phyloP scores from a whole-genome alignment of 1,140 invertebrate genomes.

The Orchestia grillus region DNA sequence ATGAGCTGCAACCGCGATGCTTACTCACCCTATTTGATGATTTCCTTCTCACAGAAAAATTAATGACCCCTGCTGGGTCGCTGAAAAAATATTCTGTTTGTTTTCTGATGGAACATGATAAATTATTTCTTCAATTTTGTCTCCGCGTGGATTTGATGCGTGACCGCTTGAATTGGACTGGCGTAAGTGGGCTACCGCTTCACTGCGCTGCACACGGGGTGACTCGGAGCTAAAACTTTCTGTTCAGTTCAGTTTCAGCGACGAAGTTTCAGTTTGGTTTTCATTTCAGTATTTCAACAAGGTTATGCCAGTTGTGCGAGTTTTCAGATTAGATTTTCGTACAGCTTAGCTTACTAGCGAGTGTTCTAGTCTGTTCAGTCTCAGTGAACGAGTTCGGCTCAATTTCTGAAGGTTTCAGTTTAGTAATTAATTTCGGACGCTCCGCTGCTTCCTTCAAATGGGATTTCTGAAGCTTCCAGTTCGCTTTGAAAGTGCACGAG shows the following conservation, averaged over 20 bases:
- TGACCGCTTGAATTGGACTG: neutral
- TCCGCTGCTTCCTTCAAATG: neutral
- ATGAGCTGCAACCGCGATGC: conserved; percentile 26
- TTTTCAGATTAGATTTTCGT: neutral
- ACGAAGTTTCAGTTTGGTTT: neutral
- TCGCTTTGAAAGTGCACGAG: neutral
- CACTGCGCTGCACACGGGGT: neutral
- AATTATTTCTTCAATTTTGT: neutral
- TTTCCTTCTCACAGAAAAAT: conserved; percentile 49
- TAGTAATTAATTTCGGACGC: neutral
- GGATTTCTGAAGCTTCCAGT: neutral
- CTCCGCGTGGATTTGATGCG: neutral
- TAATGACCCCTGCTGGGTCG: conserved; percentile 19
- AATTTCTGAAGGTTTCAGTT: no score
- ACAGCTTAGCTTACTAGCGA: no score
- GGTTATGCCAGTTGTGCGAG: neutral
- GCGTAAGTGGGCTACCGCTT: neutral
- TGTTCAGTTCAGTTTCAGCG: no score
- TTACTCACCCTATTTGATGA: conserved; percentile 48
- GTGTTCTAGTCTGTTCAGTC: neutral
- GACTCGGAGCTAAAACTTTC: neutral
- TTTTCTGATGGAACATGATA: conserved; percentile 12
- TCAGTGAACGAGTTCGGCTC: no score
- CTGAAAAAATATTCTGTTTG: conserved; percentile 31
- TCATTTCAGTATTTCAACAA: neutral